Base-by-base conservation (phyloP, 2,888 invertebrate genomes). In the Tiliacea aurago region DNA sequence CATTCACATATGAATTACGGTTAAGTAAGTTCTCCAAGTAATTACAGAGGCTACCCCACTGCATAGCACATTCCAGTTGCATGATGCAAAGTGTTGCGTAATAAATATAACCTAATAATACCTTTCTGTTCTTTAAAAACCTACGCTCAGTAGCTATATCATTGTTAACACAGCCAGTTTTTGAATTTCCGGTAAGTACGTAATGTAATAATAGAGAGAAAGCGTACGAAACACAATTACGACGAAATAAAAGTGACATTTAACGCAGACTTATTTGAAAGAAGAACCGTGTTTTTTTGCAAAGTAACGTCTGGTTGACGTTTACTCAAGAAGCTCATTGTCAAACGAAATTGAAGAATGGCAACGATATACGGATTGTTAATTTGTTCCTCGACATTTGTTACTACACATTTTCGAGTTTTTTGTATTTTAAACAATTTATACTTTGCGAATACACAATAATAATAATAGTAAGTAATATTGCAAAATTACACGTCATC, bases 171-270 rank as follows among this genome's bases (percentile, higher is more conserved):
- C 70, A 73, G 62, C 66, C 79, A 78, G 78, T 78, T 83, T 86
- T 89, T 83, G 74, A 86, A 86, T 86, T 86, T 82, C 82, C 85
- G 81, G 69, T 79, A 80, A 79, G 79, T 71, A 71, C 64, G 68
- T 87, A 83, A 87, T 87, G 78, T 86, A 85, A 88, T 88, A 83
- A 86, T 83, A 81, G 59, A 78, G 73, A 77, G 77, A 84, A 88
- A 85, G 80, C 83, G 66, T 78, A 81, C 81, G 73, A 83, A 87
- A 83, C 33, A 80, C 76, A 84, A 82, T 80, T 83, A 77, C 55
- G 69, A 58, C 62, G 64, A 62, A 77, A 83, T 63, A 80, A 70
- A 76, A 70, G 73, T 76, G 72, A 83, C 66, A 20, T 78, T 81
- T 72, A 72, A 69, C 66, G 62, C 59, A 74, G 67, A 71, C 51